phyloP scores from a whole-genome alignment of 2,797 vertebrate genomes.

The Falco peregrinus region DNA sequence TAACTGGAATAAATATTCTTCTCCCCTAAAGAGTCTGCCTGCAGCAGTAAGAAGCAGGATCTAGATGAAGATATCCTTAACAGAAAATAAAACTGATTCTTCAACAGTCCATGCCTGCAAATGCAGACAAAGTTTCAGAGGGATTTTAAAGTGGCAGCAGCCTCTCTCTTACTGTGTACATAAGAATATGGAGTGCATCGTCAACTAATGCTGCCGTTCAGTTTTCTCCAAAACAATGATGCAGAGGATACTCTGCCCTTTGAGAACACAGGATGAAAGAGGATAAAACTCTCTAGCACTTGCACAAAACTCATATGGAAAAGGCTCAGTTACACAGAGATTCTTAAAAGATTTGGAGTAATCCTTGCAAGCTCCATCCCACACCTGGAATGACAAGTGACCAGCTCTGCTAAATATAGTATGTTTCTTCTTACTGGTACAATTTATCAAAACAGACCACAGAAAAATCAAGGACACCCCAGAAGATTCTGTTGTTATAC shows the following conservation, averaged over 20 bases:
- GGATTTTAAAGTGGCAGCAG: neutral
- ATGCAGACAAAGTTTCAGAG: neutral
- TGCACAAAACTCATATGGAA: neutral
- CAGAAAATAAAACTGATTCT: neutral
- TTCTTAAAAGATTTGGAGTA: neutral
- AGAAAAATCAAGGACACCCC: neutral
- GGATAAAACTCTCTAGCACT: neutral
- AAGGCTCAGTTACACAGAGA: neutral
- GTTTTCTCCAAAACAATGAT: neutral
- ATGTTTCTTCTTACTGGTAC: neutral
- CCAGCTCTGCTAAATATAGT: neutral
- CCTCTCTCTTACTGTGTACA: neutral
- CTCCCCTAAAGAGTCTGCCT: neutral
- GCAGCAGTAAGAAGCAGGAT: neutral
- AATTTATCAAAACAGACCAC: neutral
- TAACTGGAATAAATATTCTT: slow-evolving; percentile 7
- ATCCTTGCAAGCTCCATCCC: neutral
- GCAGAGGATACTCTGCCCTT: neutral
- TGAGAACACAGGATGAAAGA: neutral
- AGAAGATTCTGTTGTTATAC: neutral
- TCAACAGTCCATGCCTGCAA: neutral
- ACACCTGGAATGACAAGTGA: neutral
- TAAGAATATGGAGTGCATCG: neutral
- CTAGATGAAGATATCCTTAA: neutral
- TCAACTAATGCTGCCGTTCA: neutral